Base-by-base conservation (phyloP, 2,888 invertebrate genomes). In the Zele albiditarsus region DNA sequence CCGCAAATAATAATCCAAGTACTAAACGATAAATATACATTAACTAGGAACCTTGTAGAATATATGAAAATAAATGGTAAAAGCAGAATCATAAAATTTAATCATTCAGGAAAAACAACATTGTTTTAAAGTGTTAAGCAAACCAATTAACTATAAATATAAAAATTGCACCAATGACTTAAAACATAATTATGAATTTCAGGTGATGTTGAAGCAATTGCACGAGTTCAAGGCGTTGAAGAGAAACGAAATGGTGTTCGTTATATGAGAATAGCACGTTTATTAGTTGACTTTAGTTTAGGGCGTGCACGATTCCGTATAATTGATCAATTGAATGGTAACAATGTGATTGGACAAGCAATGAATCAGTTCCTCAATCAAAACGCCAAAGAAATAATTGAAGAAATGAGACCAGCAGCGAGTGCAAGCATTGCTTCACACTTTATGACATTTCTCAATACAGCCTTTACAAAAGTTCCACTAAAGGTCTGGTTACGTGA, bases 361-460 rank as follows among this genome's bases (percentile, higher is more conserved):
- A 95, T 96, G 93, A 95, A 95, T 88, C 95, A 95, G 87, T 95
- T 95, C 88, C 89, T 96, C 78, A 95, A 95, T 89, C 94, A 94
- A 87, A 95, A 96, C 84, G 93, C 94, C 0, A 93, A 94, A 65
- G 95, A 95, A 87, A 94, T 96, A 81, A 94, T 96, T 78, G 93
- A 93, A 74, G 96, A 96, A 90, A 95, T 96, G 94, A 92, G 94
- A 84, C 95, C 95, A 2, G 94, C 95, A 0, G 95, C 95, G 0
- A 92, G 93, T 2, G 89, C 91, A 10, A 93, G 94, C 79, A 94
- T 95, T 81, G 93, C 93, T 1, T 93, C 93, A 81, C 93, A 95
- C 84, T 95, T 95, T 90, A 93, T 94, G 85, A 90, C 91, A 1
- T 94, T 95, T 88, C 90, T 95, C 73, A 95, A 95, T 84, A 91